Base-by-base conservation (phyloP, 2,113 vertebrate species). In the Tonatia bakeri region DNA sequence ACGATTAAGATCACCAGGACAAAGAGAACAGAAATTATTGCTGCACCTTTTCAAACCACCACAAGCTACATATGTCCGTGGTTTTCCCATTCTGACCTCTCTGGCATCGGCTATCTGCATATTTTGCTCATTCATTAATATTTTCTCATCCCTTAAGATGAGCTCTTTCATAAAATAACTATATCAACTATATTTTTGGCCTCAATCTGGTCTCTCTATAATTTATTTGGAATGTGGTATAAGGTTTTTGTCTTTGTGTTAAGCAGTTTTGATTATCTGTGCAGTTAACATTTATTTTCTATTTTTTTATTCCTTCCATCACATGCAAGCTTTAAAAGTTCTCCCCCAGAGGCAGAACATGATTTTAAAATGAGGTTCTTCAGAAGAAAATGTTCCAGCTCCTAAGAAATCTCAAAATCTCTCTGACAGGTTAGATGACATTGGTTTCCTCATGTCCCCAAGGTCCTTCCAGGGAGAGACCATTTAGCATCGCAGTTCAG, bases 261-360 rank as follows among this genome's bases (percentile, higher is more conserved):
- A 92, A 79, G 36, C 28, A 82, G 64, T 81, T 96, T 95, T 93
- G 4, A 95, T 75, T 77, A 93, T 89, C 59, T 91, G 79, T 81
- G 56, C 26, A 54, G 89, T 79, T 90, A 73, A 93, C 76, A 28
- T 91, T 90, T 80, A 65, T 95, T 95, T 96, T 95, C 69, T 95
- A 33, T 91, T 95, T 93, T 91, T 91, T 96, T 73, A 94, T 91
- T 93, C 69, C 26, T 92, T 85, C 91, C 15, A 47, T 79, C 89
- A 93, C 54, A 70, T 45, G 33, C 43, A 96, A 96, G 94, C 64
- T 76, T 93, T 31, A 76, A 81, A 94, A 59, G 45, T 70, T 76
- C 75, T 95, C 92, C 87, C 77, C 80, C 1, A 17, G 76, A 38
- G 67, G 43, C 47, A 61, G 33, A 88, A 40, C 75, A 61, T 72